A percentile compares a stretch with the other conserved stretches of the same genome.
phyloP scores from a whole-genome alignment of 2,888 invertebrate species.

The Notocelia uddmanniana region DNA sequence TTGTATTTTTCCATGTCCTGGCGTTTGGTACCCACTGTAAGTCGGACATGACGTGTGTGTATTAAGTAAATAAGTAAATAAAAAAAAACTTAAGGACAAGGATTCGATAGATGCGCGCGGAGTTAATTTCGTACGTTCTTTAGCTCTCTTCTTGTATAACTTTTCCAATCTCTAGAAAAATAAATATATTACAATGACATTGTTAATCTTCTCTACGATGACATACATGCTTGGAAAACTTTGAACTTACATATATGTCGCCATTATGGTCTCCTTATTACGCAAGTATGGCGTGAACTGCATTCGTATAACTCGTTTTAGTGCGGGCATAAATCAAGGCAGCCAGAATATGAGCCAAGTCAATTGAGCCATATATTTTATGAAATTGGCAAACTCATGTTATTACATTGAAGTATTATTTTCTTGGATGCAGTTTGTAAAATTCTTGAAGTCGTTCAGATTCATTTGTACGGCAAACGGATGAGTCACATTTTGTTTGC shows the following conservation, averaged over 20 bases:
- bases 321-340: constrained; percentile 31
- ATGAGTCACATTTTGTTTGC: not conserved
- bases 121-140: too few species aligned
- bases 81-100: too few species aligned
- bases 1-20: too few species aligned
- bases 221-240: not conserved
- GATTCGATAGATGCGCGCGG: too few species aligned
- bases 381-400: constrained; percentile 40
- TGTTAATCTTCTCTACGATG: constrained; percentile 8
- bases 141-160: too few species aligned
- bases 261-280: constrained; percentile 18
- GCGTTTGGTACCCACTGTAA: too few species aligned
- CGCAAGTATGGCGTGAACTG: constrained; percentile 18
- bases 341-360: constrained; percentile 42
- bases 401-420: constrained; percentile 33
- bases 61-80: too few species aligned
- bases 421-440: not conserved
- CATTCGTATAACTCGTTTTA: constrained; percentile 35
- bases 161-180: too few species aligned
- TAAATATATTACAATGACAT: too few species aligned
- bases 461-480: not conserved
- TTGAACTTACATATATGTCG: not conserved
- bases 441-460: not conserved
- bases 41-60: too few species aligned
- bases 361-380: constrained; percentile 42